These are phyloP conservation scores for Rosalia funebris DNA, from an alignment of 2,888 invertebrate species.

Conservation along the genomic window DNA sequence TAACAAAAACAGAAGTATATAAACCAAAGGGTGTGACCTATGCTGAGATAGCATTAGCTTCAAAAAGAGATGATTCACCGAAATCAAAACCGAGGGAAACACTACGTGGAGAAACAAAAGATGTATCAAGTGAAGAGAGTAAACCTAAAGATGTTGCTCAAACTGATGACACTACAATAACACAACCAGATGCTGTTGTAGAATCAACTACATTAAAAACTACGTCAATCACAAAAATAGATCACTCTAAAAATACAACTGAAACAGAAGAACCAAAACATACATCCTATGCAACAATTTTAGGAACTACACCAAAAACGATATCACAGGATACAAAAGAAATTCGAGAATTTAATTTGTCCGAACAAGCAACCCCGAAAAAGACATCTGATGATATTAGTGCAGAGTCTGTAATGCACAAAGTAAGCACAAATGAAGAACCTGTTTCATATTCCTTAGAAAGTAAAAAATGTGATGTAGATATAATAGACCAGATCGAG, in stretches of 20 bases:
- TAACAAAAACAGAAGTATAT: not conserved
- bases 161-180: not conserved
- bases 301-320: not conserved
- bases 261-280: not conserved
- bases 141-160: not conserved
- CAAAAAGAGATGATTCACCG: slow-evolving; percentile 23
- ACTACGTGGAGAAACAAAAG: not conserved
- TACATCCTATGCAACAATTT: not conserved
- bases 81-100: slow-evolving; percentile 3
- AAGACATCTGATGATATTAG: no score
- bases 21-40: slow-evolving; percentile 17
- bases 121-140: not conserved
- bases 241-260: not conserved
- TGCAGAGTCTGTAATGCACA: no score
- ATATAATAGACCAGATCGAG: no score
- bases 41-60: slow-evolving; percentile 15
- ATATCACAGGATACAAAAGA: not conserved
- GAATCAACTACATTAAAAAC: no score
- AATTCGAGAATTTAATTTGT: not conserved
- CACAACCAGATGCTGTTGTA: slow-evolving; percentile 1
- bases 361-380: no score
- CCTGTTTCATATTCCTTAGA: no score
- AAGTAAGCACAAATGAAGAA: no score
- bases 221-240: not conserved
- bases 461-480: no score